Percentiles rank a stretch among this genome's conserved stretches.
These are phyloP conservation scores for Holcopasites calliopsidis DNA, from an alignment of 1,140 invertebrate species.

Conservation along the genomic window DNA sequence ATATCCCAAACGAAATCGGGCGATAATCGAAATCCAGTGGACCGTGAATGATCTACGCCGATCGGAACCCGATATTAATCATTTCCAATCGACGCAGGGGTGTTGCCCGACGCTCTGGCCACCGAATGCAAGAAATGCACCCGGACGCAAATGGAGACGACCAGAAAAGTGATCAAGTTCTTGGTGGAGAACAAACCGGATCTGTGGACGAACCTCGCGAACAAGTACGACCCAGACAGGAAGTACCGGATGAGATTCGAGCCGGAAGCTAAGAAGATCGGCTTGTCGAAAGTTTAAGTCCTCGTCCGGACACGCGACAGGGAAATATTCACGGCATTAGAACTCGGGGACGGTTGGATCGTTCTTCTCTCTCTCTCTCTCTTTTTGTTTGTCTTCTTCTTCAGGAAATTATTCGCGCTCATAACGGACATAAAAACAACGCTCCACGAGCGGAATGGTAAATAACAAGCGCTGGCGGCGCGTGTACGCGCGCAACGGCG, in stretches of 20 bases:
- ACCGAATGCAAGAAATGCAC: slow-evolving; percentile 84
- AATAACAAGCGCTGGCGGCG: neutral
- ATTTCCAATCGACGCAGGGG: slow-evolving; percentile 65
- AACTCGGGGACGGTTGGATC: neutral
- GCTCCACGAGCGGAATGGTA: too few species aligned
- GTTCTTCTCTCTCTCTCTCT: too few species aligned
- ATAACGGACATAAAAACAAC: neutral
- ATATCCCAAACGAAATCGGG: too few species aligned
- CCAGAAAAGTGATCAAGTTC: slow-evolving; percentile 79
- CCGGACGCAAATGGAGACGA: slow-evolving; percentile 80
- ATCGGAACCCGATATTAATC: neutral
- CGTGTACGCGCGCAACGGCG: too few species aligned
- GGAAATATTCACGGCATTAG: neutral
- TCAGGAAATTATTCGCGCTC: neutral
- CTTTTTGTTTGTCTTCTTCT: too few species aligned
- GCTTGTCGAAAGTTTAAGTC: slow-evolving; percentile 21
- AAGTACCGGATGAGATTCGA: slow-evolving; percentile 82
- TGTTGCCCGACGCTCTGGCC: slow-evolving; percentile 82
- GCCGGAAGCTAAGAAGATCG: slow-evolving; percentile 74
- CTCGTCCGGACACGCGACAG: neutral
- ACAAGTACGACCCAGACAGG: slow-evolving; percentile 83
- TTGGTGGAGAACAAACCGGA: slow-evolving; percentile 81
- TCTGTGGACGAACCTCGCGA: slow-evolving; percentile 80
- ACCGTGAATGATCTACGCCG: too few species aligned
- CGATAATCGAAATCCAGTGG: too few species aligned